These are phyloP conservation scores for Erythrocercus mccallii DNA, from an alignment of 2,113 vertebrate species.

Conservation along the genomic window DNA sequence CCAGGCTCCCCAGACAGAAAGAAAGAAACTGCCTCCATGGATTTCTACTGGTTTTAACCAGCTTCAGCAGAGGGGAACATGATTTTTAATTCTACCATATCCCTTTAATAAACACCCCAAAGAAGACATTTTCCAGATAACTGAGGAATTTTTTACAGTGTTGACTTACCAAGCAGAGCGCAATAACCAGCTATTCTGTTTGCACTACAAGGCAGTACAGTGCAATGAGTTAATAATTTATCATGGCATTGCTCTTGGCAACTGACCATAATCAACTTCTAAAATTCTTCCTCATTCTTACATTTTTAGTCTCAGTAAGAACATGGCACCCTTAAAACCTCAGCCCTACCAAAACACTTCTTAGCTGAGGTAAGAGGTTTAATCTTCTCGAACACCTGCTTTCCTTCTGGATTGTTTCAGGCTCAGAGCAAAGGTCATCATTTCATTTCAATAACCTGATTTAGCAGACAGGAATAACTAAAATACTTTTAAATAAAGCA, in stretches of 20 bases:
- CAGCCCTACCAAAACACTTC: not conserved
- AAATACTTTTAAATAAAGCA: slow-evolving; percentile 20
- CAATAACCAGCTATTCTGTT: slow-evolving; percentile 54
- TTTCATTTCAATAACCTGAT: slow-evolving; percentile 26
- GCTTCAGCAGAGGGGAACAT: not conserved
- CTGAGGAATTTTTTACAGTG: slow-evolving; percentile 55
- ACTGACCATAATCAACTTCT: slow-evolving; percentile 28
- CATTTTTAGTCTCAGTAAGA: not conserved
- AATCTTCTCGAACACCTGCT: not conserved
- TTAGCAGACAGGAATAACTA: not conserved
- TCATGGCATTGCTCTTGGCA: slow-evolving; percentile 29
- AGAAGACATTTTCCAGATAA: slow-evolving; percentile 54
- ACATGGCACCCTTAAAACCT: not conserved
- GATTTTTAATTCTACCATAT: not conserved
- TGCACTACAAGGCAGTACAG: slow-evolving; percentile 34
- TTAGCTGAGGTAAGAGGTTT: not conserved
- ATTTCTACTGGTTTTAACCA: not conserved
- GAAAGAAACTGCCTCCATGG: fast-evolving
- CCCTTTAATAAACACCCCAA: slow-evolving; percentile 37
- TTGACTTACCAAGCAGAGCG: slow-evolving; percentile 54
- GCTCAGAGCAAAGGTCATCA: not conserved
- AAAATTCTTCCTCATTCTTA: slow-evolving; percentile 29
- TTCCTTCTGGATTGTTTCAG: not conserved
- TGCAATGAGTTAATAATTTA: slow-evolving; percentile 65
- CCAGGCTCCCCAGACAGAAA: not conserved